Base-by-base conservation (phyloP, 2,113 vertebrate genomes). In the Montifringilla adamsi region DNA sequence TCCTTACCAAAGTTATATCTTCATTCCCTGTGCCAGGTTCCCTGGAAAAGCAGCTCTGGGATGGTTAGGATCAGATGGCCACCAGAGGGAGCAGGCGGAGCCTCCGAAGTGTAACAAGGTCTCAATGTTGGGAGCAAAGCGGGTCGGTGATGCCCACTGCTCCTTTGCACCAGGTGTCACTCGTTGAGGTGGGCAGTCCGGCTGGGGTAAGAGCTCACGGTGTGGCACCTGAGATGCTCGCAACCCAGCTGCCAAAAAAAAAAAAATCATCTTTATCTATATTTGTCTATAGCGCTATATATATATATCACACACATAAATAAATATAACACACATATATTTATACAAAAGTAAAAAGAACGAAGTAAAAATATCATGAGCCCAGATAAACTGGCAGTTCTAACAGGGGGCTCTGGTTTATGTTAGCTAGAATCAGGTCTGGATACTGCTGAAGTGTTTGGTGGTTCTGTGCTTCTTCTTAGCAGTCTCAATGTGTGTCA, bases 141-240 rank as follows among this genome's bases (percentile, higher is more conserved):
- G 3, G 28, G 19, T 8, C 0, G 17, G 18, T 12, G 49, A 27
- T 3, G 9, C 1, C 4, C 77, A 7, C 9, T 0, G 0, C 43
- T 43, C 10, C 27, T 43, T 35, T 2, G 5, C 13, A 11, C 3
- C 0, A 0, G 3, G 4, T 13, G 16, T 28, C 72, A 6, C n/a
- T n/a, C 0, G 3, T 7, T 33, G 31, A 10, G 12, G 2, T 12
- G 43, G 39, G 24, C 24, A 31, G 19, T 20, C 73, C 35, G n/a
- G 33, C 13, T 33, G 15, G 7, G 7, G 5, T 14, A 23, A 35
- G n/a, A 84, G 55, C 33, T 26, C 16, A 28, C 3, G 0, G 10
- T n/a, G 31, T 60, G n/a, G 16, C 53, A 60, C 15, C 37, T 35
- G 22, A 69, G 33, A 26, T 41, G 8, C 30, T 72, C 24, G 2